Evolutionary conservation across 1,140 invertebrate genomes (phyloP), one percentile per base, ranked within the genome.

Genomic region (Calliopsis andreniformis): DNA sequence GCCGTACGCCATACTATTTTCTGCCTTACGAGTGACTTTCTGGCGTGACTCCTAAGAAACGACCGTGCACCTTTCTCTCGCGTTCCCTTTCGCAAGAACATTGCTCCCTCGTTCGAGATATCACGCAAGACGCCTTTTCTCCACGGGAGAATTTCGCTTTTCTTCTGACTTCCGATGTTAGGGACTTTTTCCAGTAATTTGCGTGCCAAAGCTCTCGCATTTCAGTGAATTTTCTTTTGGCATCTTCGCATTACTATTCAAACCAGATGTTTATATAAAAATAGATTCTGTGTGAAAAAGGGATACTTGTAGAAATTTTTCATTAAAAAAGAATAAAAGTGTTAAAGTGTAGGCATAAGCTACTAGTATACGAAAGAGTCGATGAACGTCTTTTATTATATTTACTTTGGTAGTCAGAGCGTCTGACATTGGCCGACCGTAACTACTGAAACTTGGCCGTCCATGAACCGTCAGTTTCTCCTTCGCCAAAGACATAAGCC

Each of bases 1-100:
- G 12, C 6, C 28, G 30, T 14, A 23, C 45, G 30, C n/a, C 4
- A 18, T 35, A 49, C 20, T 51, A 63, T 47, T 75, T 68, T n/a
- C 20, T 76, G 49, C 42, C 67, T 62, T 35, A n/a, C 64, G 12
- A 66, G 25, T 75, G 45, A 64, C 47, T 81, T 76, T 69, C 55
- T 72, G 68, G 10, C 79, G 68, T 78, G 80, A 81, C 62, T 72
- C 43, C 43, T n/a, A 25, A 47, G 28, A 14, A 35, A 43, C 28
- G 47, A 47, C 23, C 51, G 42, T 64, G 49, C 35, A n/a, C n/a
- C 51, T 55, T 71, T 76, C 39, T 76, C 30, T 30, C 30, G 5
- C 30, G 51, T 16, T 16, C 58, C 32, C 28, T 53, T n/a, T 55
- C 16, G 16, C 12, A 3, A 47, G 42, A 75, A 20, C 42, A 14